Percentiles rank a stretch among this genome's conserved stretches.
Conservation (phyloP, 2,113 vertebrate species). For the Neogale vison region DNA sequence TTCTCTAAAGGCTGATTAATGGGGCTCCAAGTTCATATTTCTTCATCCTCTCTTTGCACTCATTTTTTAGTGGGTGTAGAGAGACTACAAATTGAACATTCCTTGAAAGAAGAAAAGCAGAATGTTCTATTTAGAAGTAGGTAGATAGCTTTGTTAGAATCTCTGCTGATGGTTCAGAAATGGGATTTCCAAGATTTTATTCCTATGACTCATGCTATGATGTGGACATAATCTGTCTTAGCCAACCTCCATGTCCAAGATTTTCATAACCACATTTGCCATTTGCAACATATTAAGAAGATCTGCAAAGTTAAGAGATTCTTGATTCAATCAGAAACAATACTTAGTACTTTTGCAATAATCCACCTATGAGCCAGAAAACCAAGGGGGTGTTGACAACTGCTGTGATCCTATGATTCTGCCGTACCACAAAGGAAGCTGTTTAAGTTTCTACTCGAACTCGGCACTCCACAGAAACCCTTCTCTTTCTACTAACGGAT, state of each 20-base stretch:
- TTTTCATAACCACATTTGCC: slow-evolving; percentile 17
- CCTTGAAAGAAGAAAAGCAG: neutral
- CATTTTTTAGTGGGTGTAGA: neutral
- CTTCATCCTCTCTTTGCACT: neutral
- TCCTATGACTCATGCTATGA: slow-evolving; percentile 12
- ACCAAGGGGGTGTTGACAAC: neutral
- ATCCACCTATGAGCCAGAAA: neutral
- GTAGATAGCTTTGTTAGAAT: neutral
- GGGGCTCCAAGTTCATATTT: neutral
- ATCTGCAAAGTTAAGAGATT: neutral
- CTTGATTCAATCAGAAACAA: neutral
- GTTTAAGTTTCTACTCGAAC: neutral
- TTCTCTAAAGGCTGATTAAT: neutral
- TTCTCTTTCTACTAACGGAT: neutral
- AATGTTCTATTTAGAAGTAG: neutral
- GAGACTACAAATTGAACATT: neutral
- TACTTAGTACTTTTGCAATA: neutral
- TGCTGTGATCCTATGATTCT: neutral
- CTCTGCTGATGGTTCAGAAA: slow-evolving; percentile 5
- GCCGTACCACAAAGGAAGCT: neutral
- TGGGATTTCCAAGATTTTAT: neutral
- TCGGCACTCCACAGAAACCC: neutral
- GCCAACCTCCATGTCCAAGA: slow-evolving; percentile 17
- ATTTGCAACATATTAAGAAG: slow-evolving; percentile 19
- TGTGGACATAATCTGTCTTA: slow-evolving; percentile 29